Evolutionary conservation across 2,797 vertebrate genomes (phyloP), one percentile per base, ranked within the genome.

Genomic region (Sparidentex hasta): DNA sequence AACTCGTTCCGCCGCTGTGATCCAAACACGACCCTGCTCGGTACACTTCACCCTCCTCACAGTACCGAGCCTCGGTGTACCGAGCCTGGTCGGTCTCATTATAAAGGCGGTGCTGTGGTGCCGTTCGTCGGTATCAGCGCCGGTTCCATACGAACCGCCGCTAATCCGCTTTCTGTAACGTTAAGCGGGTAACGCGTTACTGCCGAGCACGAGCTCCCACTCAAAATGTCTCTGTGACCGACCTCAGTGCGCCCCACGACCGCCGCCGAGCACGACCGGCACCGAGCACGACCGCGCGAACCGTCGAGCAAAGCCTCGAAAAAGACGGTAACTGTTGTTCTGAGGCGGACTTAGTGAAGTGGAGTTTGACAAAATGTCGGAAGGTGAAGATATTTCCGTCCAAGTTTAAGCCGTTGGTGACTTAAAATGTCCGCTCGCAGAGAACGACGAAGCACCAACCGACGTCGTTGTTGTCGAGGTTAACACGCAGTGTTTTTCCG

Each of bases 371-470:
- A 9, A 20, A 48, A 47, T 1, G 25, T 1, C 43, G 0, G 11
- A 0, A 5, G 7, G 2, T 0, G 0, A 1, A 2, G 48, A 2
- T 48, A 21, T 51, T 81, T 47, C 74, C 80, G 88, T 88, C 76
- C 71, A 88, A 90, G 85, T 83, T 87, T 74, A 46, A 81, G 56
- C 75, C 56, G 75, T 0, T 11, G 25, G 70, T 3, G 85, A 87
- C 47, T 89, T 89, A 90, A 90, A 80, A 95, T 93, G 93, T 94
- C 93, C 83, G 93, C 92, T 88, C 75, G 20, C n/a, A 27, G 27
- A 16, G 33, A 58, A 41, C 62, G 51, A 69, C 74, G 68, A 54
- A 72, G 23, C 46, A 21, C 0, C 27, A 18, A 23, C 79, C 51
- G 78, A 14, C 55, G 78, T 27, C 11, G 76, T 61, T 47, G 87